Evolutionary conservation across 2,113 vertebrate species (phyloP).

Genomic region (Rutilus rutilus): DNA sequence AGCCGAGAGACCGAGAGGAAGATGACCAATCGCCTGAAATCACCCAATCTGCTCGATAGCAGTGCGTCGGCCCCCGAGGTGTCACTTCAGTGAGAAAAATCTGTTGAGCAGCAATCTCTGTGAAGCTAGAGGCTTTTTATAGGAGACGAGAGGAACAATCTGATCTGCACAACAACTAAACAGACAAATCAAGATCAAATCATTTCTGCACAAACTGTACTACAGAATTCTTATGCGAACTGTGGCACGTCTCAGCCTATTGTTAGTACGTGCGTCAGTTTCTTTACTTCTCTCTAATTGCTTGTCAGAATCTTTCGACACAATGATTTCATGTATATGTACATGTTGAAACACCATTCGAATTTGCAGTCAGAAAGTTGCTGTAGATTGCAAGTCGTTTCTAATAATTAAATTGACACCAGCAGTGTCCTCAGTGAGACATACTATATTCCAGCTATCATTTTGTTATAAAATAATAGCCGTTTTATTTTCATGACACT

Average conservation of each 20-base stretch:
- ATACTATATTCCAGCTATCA: not conserved
- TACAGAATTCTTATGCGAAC: not conserved
- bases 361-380: not conserved
- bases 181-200: conserved; percentile 4
- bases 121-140: conserved; percentile 14
- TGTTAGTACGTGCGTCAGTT: not conserved
- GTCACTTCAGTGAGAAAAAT: conserved; percentile 39
- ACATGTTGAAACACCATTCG: not conserved
- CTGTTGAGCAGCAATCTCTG: conserved; percentile 1
- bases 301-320: not conserved
- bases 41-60: conserved; percentile 18
- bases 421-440: not conserved
- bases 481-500: too few species aligned
- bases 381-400: not conserved
- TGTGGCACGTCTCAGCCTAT: not conserved
- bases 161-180: conserved; percentile 27
- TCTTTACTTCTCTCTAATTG: not conserved
- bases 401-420: not conserved
- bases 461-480: too few species aligned
- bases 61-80: conserved; percentile 19
- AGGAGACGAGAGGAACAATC: conserved; percentile 8
- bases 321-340: not conserved
- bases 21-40: conserved; percentile 49
- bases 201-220: not conserved
- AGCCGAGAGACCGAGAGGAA: conserved; percentile 43